These are phyloP conservation scores for Bambusicola thoracicus DNA, from an alignment of 2,113 vertebrate genomes.

Conservation along the genomic window DNA sequence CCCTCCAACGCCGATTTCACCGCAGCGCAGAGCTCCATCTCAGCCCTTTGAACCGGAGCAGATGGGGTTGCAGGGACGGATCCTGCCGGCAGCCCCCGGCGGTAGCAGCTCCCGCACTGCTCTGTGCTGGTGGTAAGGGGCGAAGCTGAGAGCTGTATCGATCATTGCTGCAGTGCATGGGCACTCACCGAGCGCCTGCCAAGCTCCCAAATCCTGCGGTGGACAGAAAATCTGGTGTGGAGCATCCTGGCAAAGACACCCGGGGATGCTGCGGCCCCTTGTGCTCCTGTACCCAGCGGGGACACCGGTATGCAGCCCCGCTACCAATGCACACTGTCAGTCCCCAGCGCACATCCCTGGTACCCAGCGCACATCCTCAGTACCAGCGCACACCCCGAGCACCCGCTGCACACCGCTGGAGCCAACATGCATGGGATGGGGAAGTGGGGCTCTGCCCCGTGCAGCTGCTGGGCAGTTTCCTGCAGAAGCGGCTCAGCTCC, in stretches of 20 bases:
- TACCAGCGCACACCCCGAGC: neutral
- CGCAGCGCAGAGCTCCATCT: neutral
- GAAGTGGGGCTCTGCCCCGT: neutral
- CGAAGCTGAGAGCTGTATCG: neutral
- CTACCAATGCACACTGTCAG: too few relatives aligned
- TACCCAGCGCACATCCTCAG: neutral
- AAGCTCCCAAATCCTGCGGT: neutral
- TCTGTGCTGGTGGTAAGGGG: slow-evolving; percentile 11
- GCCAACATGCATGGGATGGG: rapidly evolving
- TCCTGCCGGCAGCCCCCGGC: neutral
- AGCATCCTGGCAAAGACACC: rapidly evolving
- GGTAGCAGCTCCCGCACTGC: neutral
- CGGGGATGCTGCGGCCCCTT: neutral
- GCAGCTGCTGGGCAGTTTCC: rapidly evolving
- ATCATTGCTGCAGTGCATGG: neutral
- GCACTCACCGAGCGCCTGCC: neutral
- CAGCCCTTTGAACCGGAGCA: neutral
- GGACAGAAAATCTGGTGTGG: neutral
- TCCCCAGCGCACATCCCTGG: neutral
- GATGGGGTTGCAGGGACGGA: neutral
- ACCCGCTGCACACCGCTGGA: rapidly evolving
- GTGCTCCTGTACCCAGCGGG: neutral
- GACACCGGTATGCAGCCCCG: neutral
- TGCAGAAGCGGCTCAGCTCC: neutral
- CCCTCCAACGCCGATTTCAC: neutral